Conservation (phyloP, 2,113 vertebrate genomes). For the Rhea pennata region DNA sequence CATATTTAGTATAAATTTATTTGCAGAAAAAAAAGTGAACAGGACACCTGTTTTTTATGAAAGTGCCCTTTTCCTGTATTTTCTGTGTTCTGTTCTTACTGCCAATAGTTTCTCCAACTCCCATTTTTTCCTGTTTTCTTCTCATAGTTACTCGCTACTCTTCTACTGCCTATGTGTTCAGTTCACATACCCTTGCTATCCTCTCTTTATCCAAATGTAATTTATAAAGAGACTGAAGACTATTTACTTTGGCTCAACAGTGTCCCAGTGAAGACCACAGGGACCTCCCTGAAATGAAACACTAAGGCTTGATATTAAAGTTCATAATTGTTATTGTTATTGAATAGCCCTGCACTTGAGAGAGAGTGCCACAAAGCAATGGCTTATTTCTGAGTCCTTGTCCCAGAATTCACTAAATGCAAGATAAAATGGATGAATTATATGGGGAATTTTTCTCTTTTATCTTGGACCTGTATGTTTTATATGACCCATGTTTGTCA, state of each 20-base stretch:
- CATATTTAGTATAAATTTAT: neutral
- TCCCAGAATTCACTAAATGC: neutral
- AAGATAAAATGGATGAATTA: neutral
- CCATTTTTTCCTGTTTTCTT: neutral
- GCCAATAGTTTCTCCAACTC: neutral
- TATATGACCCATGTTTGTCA: neutral
- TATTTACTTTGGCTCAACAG: neutral
- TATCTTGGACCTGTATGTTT: neutral
- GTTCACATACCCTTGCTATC: neutral
- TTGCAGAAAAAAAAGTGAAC: neutral
- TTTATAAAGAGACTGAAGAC: neutral
- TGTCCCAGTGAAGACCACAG: neutral
- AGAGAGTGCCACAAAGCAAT: neutral
- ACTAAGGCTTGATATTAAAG: neutral
- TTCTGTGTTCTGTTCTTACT: neutral
- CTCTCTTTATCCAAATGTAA: neutral
- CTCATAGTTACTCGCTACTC: neutral
- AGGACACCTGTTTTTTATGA: neutral
- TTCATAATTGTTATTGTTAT: neutral
- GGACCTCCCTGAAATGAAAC: conserved; percentile 6
- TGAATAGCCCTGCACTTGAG: neutral
- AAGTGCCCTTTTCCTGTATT: neutral
- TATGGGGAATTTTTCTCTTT: neutral
- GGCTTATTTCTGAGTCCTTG: neutral
- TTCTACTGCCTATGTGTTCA: neutral